These are phyloP conservation scores for Fabriciana adippe DNA, from an alignment of 2,888 invertebrate genomes.

Conservation along the genomic window DNA sequence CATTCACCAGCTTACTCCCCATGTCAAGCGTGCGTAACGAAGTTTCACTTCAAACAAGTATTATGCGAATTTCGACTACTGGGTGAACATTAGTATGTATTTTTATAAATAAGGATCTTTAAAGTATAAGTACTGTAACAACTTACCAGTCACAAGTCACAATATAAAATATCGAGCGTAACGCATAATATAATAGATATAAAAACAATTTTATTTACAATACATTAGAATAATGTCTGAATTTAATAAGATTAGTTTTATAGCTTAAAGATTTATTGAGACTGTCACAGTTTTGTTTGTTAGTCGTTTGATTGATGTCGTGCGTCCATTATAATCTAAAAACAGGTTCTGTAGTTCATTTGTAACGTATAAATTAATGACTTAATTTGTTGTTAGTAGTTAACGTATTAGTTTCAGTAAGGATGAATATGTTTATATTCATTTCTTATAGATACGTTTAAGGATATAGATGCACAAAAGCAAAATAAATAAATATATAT, in stretches of 20 bases:
- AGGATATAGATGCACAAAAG: too few species aligned
- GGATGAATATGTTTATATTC: too few species aligned
- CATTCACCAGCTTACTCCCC: too few species aligned
- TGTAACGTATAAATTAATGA: conserved; percentile 31
- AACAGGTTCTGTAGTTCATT: conserved; percentile 29
- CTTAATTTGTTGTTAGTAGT: conserved; percentile 26
- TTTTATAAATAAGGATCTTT: too few species aligned
- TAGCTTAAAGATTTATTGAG: conserved; percentile 39
- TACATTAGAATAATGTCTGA: conserved; percentile 36
- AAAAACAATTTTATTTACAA: conserved; percentile 26
- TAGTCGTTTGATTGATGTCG: conserved; percentile 37
- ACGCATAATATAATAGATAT: conserved; percentile 17
- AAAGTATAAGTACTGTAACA: too few species aligned
- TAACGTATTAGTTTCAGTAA: background rate
- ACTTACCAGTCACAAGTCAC: background rate
- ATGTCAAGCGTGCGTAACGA: too few species aligned
- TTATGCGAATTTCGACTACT: too few species aligned
- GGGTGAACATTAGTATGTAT: too few species aligned
- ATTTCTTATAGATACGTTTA: too few species aligned
- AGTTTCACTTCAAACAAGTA: too few species aligned
- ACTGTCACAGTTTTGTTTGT: conserved; percentile 42
- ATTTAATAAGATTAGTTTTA: conserved; percentile 38
- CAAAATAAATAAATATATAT: too few species aligned
- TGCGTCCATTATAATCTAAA: conserved; percentile 35
- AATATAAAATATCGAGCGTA: conserved; percentile 23